A percentile compares a stretch with the other conserved stretches of the same genome.
These are phyloP conservation scores for Coleophora deauratella DNA, from an alignment of 2,888 invertebrate species.

Conservation along the genomic window DNA sequence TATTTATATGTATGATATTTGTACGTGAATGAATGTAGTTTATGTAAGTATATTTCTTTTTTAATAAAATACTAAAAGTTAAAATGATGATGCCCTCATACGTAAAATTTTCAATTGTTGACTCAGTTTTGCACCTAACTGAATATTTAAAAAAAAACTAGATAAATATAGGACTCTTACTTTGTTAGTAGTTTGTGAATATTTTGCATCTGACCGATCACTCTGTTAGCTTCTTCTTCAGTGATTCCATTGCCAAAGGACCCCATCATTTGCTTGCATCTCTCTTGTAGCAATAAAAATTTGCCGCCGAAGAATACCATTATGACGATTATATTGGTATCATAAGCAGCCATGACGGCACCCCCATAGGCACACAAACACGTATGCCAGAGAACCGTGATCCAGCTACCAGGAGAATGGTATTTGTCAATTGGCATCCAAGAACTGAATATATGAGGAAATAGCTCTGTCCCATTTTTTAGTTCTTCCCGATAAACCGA, in stretches of 20 bases:
- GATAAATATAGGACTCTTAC: too few species aligned
- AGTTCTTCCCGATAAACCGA: slow-evolving; percentile 33
- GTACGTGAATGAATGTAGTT: too few species aligned
- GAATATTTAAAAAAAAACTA: too few species aligned
- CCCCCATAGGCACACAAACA: slow-evolving; percentile 40
- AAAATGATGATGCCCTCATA: too few species aligned
- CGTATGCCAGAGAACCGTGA: slow-evolving; percentile 43
- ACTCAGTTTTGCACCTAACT: too few species aligned
- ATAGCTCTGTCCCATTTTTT: slow-evolving; percentile 40
- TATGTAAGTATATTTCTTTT: too few species aligned
- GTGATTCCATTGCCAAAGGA: slow-evolving; percentile 16
- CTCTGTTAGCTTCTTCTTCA: slow-evolving; percentile 17
- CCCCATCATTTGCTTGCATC: slow-evolving; percentile 44
- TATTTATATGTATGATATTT: too few species aligned
- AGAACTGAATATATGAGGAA: slow-evolving; percentile 57
- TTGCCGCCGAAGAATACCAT: slow-evolving; percentile 59
- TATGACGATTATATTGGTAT: slow-evolving; percentile 39
- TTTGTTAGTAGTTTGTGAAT: slow-evolving; percentile 40
- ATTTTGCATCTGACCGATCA: slow-evolving; percentile 36
- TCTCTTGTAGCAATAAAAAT: slow-evolving; percentile 42
- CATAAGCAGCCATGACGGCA: slow-evolving; percentile 43
- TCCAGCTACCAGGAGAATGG: slow-evolving; percentile 45
- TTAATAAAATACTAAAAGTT: too few species aligned
- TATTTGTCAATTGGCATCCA: slow-evolving; percentile 59
- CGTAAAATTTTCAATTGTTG: too few species aligned